These are phyloP conservation scores for Percina caprodes DNA, from an alignment of 2,113 vertebrate genomes.

Conservation along the genomic window DNA sequence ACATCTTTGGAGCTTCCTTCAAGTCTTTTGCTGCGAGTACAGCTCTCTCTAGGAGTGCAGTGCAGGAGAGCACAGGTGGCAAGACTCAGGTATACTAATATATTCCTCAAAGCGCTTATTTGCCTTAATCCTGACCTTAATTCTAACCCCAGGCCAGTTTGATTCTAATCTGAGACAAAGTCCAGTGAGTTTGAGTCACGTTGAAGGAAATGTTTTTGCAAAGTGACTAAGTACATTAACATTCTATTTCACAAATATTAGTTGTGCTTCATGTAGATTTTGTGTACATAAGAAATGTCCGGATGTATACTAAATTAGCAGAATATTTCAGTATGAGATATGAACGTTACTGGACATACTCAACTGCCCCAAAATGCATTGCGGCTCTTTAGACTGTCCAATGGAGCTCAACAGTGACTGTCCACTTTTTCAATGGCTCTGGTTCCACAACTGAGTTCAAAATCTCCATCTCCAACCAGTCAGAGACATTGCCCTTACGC, in stretches of 20 bases:
- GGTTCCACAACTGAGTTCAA: no score
- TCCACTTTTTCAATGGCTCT: no score
- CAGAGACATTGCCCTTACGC: no score
- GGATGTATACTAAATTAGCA: no score
- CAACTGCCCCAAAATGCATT: no score
- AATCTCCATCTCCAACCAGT: no score
- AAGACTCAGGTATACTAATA: constrained; percentile 92
- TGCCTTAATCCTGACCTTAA: background rate
- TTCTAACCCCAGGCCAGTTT: background rate
- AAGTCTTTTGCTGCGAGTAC: constrained; percentile 93
- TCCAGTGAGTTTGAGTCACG: background rate
- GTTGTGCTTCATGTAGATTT: no score
- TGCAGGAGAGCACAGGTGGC: constrained; percentile 96
- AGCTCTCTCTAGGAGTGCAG: constrained; percentile 92
- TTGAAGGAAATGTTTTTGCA: background rate
- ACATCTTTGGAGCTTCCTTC: constrained; percentile 92
- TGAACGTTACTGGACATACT: no score
- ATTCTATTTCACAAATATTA: background rate
- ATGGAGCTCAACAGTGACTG: no score
- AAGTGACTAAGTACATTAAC: background rate
- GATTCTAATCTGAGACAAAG: background rate
- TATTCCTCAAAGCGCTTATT: background rate
- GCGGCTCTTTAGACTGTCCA: no score
- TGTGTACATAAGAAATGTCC: no score
- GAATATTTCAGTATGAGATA: no score